Conservation (phyloP, 2,113 vertebrate species). For the Odontophorus gujanensis region DNA sequence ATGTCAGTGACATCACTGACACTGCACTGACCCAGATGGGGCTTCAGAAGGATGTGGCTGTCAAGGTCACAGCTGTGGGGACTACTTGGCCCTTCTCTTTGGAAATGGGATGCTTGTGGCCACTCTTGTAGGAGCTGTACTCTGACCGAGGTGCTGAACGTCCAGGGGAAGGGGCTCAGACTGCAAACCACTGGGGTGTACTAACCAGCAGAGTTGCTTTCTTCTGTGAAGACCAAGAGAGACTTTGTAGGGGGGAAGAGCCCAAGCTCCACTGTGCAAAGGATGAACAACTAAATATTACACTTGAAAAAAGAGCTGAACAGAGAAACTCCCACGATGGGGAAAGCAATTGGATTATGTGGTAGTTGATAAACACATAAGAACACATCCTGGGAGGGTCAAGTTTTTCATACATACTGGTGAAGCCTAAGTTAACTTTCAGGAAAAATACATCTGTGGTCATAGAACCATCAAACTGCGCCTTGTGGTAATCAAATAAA, state of each 20-base stretch:
- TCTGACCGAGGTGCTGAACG: neutral
- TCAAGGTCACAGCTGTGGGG: neutral
- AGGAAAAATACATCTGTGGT: neutral
- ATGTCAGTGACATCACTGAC: no score
- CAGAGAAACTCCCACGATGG: neutral
- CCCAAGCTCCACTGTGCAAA: neutral
- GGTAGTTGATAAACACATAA: neutral
- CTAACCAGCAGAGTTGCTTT: neutral
- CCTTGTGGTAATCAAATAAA: neutral
- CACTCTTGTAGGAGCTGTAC: neutral
- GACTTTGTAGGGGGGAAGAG: neutral
- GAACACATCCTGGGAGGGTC: neutral
- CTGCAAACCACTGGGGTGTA: neutral
- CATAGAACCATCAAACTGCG: neutral
- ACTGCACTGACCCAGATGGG: neutral
- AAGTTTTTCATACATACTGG: neutral
- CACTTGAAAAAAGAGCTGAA: neutral
- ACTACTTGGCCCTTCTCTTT: neutral
- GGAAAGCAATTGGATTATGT: neutral
- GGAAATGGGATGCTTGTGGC: no score
- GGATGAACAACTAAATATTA: neutral
- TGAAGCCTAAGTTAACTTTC: neutral
- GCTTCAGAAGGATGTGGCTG: neutral
- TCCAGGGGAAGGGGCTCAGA: neutral
- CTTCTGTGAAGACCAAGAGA: neutral